Evolutionary conservation across 2,888 invertebrate species (phyloP).

Genomic region (Teleiodes luculella): DNA sequence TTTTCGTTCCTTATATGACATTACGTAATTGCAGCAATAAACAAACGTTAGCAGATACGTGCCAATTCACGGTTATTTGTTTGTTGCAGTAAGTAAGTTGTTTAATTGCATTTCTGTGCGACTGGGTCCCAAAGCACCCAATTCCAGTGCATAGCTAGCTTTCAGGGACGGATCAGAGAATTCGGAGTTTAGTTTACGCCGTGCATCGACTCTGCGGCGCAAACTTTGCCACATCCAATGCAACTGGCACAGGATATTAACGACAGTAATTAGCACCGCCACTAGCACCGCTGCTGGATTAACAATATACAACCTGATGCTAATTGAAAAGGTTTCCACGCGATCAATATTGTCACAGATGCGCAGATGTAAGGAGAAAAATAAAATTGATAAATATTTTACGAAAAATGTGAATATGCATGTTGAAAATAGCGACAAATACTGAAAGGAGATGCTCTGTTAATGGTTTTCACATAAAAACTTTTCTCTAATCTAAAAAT

Average conservation of each 20-base stretch:
- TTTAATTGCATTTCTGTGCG: slow-evolving; percentile 12
- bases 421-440: no score
- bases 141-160: background rate
- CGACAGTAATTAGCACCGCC: slow-evolving; percentile 26
- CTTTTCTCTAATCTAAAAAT: no score
- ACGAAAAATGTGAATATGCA: no score
- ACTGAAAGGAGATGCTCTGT: no score
- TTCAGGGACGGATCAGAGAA: background rate
- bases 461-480: no score
- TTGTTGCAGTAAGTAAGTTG: background rate
- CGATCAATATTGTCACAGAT: background rate
- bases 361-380: background rate
- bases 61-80: background rate
- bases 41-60: background rate
- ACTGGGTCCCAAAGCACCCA: slow-evolving; percentile 2
- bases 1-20: no score
- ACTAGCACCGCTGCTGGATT: slow-evolving; percentile 19
- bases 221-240: slow-evolving; percentile 8
- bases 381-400: slow-evolving; percentile 8
- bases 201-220: background rate
- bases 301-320: slow-evolving; percentile 22
- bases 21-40: background rate
- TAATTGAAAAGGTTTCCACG: slow-evolving; percentile 36
- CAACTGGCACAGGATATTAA: slow-evolving; percentile 18
- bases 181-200: background rate